phyloP scores from a whole-genome alignment of 2,797 vertebrate genomes.

The Intellagama lesueurii region DNA sequence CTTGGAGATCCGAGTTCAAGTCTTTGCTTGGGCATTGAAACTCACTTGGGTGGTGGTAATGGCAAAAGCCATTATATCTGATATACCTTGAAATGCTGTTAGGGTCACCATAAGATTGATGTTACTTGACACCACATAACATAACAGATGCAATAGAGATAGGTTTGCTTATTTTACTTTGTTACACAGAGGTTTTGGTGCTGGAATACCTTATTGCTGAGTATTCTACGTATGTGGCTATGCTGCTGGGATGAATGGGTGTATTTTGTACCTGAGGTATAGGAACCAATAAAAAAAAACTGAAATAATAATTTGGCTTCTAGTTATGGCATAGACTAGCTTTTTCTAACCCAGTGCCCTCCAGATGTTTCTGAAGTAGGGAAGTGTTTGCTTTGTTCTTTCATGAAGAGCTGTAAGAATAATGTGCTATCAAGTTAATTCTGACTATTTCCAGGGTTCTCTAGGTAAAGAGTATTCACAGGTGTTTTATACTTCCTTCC shows the following conservation, averaged over 20 bases:
- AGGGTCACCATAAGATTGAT: not conserved
- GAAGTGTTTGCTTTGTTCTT: conserved; percentile 20
- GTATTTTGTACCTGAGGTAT: conserved; percentile 41
- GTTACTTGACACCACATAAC: not conserved
- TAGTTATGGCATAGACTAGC: conserved; percentile 51
- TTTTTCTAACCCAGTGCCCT: not conserved
- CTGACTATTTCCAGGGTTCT: too few relatives aligned
- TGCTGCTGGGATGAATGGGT: conserved; percentile 33
- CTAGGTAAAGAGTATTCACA: not conserved
- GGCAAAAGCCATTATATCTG: too few relatives aligned
- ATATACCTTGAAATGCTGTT: not conserved
- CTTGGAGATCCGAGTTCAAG: not conserved
- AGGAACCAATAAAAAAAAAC: conserved; percentile 48
- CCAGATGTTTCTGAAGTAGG: conserved; percentile 17
- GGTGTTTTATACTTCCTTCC: not conserved
- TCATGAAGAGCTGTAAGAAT: conserved; percentile 43
- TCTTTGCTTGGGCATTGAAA: not conserved
- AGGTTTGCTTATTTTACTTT: not conserved
- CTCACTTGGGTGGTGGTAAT: too few relatives aligned
- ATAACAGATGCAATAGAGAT: not conserved
- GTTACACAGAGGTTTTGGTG: conserved; percentile 29
- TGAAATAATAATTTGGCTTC: conserved; percentile 52
- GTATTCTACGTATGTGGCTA: conserved; percentile 40
- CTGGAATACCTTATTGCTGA: conserved; percentile 39
- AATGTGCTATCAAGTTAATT: not conserved